Evolutionary conservation across 2,888 invertebrate genomes (phyloP), one percentile per base, ranked within the genome.

Genomic region (Acrobasis repandana): DNA sequence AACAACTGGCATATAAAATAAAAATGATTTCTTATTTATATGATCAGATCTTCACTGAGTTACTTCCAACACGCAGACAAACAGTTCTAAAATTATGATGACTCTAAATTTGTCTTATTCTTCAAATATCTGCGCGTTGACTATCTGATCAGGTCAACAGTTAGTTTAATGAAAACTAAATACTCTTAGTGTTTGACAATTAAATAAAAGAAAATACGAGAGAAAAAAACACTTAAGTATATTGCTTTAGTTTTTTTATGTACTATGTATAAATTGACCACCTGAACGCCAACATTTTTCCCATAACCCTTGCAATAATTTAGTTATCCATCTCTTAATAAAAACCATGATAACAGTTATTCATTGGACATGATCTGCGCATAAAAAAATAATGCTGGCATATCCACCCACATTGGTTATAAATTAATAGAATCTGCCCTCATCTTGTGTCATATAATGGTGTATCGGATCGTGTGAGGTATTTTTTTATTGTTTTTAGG

Each of bases 351-450:
- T 89, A 77, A 88, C 85, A 78, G 89, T 86, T 82, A 85, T 87
- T 67, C 72, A 65, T 67, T 34, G 16, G 76, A 69, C 77, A 79
- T 73, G 77, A 79, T 82, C 71, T 75, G 79, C 77, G 81, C 73
- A 77, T 79, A 84, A 83, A 85, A 85, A 86, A 85, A 83, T 90
- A 90, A 92, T 92, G 78, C 83, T 84, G 85, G 88, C 82, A 71
- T 90, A 90, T 86, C 91, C 92, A 89, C 91, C 92, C 92, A 91
- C 92, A 91, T 91, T 82, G 90, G 88, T 83, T 86, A 90, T 90
- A 92, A 92, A 92, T 91, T 92, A 92, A 91, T 91, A 91, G 88
- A 87, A 86, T 85, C 82, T 84, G 80, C 90, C 91, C 91, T 84
- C 85, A 90, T 91, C 82, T 68, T 78, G 79, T 88, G 88, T 87